A percentile compares a stretch with the other conserved stretches of the same genome.
These are phyloP conservation scores for Pluvianellus socialis DNA, from an alignment of 2,113 vertebrate genomes.

Conservation along the genomic window DNA sequence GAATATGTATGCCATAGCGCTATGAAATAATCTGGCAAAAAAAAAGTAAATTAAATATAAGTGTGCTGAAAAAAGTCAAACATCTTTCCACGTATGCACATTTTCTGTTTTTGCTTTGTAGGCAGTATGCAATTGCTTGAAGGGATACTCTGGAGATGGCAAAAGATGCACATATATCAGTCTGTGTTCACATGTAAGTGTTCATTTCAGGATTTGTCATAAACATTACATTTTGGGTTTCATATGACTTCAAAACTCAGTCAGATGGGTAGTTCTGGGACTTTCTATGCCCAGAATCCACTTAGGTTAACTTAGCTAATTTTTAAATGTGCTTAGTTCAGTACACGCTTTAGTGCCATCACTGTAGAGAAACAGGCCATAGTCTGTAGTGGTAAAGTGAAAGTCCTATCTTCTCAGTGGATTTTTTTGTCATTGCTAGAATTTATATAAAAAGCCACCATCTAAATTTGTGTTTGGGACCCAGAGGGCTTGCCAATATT, in stretches of 20 bases:
- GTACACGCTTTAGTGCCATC: neutral
- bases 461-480: neutral
- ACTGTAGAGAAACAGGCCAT: neutral
- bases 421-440: neutral
- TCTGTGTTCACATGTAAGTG: slow-evolving; percentile 81
- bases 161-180: slow-evolving; percentile 79
- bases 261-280: neutral
- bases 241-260: neutral
- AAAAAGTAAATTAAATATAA: neutral
- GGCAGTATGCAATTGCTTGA: slow-evolving; percentile 84
- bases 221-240: neutral
- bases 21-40: neutral
- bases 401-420: neutral
- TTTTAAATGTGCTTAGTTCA: neutral
- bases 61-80: neutral
- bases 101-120: slow-evolving; percentile 50
- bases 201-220: neutral
- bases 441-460: neutral
- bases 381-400: neutral
- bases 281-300: neutral
- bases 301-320: neutral
- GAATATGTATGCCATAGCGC: neutral
- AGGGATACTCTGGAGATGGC: slow-evolving; percentile 81
- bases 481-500: neutral
- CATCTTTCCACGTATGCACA: neutral